phyloP scores from a whole-genome alignment of 2,888 invertebrate genomes.

The Oscheius sp. region DNA sequence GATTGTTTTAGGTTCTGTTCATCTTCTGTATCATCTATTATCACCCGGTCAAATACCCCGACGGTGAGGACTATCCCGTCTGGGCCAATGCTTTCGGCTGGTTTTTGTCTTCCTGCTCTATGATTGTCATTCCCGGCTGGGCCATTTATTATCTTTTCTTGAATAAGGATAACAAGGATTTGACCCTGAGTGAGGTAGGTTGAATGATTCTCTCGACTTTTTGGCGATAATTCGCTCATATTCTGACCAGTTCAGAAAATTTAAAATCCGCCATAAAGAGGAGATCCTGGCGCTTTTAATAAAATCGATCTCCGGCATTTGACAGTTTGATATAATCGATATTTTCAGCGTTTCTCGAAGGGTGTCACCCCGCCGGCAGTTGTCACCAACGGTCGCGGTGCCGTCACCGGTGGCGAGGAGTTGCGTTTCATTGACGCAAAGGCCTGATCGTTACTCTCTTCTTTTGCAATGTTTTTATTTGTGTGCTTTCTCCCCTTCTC shows the following conservation, averaged over 20 bases:
- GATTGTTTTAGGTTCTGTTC: slow-evolving; percentile 83
- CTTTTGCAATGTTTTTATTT: not conserved
- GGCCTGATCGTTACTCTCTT: not conserved
- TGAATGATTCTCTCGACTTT: not conserved
- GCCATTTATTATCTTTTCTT: slow-evolving; percentile 81
- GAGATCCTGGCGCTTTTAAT: too few relatives aligned
- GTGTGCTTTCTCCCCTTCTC: slow-evolving; percentile 15
- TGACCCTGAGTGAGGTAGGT: slow-evolving; percentile 59
- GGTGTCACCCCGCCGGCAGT: too few relatives aligned
- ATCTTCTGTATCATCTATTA: slow-evolving; percentile 85
- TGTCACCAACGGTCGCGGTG: too few relatives aligned
- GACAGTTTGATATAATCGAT: too few relatives aligned
- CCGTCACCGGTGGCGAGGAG: slow-evolving; percentile 19
- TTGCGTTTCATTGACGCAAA: slow-evolving; percentile 32
- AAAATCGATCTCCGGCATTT: too few relatives aligned
- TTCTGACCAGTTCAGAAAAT: too few relatives aligned
- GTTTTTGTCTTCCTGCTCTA: slow-evolving; percentile 85
- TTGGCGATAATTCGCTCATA: too few relatives aligned
- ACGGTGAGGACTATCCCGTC: slow-evolving; percentile 81
- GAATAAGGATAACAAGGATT: slow-evolving; percentile 47
- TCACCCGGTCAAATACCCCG: slow-evolving; percentile 81
- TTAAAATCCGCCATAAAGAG: too few relatives aligned
- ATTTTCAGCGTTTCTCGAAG: too few relatives aligned
- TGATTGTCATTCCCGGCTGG: slow-evolving; percentile 86
- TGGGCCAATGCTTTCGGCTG: slow-evolving; percentile 59